phyloP scores from a whole-genome alignment of 2,797 vertebrate genomes.

The Acipenser transmontanus region DNA sequence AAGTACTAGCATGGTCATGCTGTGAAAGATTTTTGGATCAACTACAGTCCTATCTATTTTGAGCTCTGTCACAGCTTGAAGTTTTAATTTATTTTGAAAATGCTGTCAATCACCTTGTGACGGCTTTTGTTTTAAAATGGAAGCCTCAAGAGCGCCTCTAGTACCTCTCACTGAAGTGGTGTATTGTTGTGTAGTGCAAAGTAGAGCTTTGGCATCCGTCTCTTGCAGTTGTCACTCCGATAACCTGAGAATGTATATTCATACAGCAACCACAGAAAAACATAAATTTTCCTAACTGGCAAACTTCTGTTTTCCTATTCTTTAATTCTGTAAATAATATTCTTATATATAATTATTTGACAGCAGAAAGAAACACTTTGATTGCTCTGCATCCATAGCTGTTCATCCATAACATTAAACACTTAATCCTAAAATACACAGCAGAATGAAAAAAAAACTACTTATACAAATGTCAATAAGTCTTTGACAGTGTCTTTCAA shows the following conservation, averaged over 20 bases:
- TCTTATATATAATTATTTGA: no score
- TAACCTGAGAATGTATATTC: neutral
- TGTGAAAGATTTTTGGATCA: slow-evolving; percentile 78
- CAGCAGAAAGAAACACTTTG: no score
- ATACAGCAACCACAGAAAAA: no score
- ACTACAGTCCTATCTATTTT: slow-evolving; percentile 77
- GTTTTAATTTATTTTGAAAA: slow-evolving; percentile 79
- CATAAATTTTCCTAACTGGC: no score
- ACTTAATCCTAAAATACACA: no score
- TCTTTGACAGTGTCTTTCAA: no score
- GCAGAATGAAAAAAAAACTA: no score
- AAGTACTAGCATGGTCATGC: slow-evolving; percentile 76
- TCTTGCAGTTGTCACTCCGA: slow-evolving; percentile 7
- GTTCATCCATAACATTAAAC: no score
- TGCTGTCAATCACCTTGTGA: slow-evolving; percentile 48
- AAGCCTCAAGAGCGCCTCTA: slow-evolving; percentile 20
- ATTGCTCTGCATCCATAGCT: no score
- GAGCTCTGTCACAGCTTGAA: slow-evolving; percentile 74
- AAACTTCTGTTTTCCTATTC: no score
- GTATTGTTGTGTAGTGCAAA: neutral
- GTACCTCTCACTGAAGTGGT: neutral
- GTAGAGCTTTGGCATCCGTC: neutral
- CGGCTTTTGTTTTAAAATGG: slow-evolving; percentile 41
- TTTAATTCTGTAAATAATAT: no score
- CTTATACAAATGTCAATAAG: no score